Evolutionary conservation across 1,140 invertebrate genomes (phyloP), one percentile per base, ranked within the genome.

Genomic region (Eumaeus atala): DNA sequence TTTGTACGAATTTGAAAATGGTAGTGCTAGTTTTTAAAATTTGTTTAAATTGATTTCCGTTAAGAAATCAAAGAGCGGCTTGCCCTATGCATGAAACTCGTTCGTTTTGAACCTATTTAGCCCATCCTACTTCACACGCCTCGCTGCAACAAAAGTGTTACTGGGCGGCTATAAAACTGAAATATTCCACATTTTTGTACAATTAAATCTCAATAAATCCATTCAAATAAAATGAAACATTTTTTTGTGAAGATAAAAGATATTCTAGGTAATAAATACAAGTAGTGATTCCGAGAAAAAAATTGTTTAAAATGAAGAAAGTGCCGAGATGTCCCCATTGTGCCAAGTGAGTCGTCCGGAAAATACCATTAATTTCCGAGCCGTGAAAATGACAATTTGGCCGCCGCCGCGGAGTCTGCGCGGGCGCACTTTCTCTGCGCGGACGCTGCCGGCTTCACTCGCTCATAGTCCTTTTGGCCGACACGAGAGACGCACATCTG

Each of bases 401-500:
- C 81, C 82, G 84, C 77, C 84, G 81, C 67, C 84, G 67, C 75
- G 72, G 73, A 82, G 81, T 84, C 81, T 84, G 79, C 71, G 74
- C 72, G 56, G 64, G 77, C 78, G 67, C 72, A 82, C 81, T 86
- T 84, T 86, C 81, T 86, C 83, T 79, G 82, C 72, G 67, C 72
- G 66, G 61, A 63, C 78, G 73, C 69, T 71, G 63, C 54, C 56
- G 62, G 64, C 55, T 61, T 7, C n/a, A 12, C 38, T 3, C 21
- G 21, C 40, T 14, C 71, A 75, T 61, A 81, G 67, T 79, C 70
- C 73, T 77, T 70, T 72, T 69, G 67, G 63, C 70, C 52, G 51
- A 64, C 78, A 74, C 54, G 62, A 50, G 70, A 63, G 74, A 65
- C 73, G 74, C 71, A 64, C 77, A 71, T 67, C 69, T 66, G 72